phyloP scores from a whole-genome alignment of 2,113 vertebrate species.

The Nesogale talazaci region DNA sequence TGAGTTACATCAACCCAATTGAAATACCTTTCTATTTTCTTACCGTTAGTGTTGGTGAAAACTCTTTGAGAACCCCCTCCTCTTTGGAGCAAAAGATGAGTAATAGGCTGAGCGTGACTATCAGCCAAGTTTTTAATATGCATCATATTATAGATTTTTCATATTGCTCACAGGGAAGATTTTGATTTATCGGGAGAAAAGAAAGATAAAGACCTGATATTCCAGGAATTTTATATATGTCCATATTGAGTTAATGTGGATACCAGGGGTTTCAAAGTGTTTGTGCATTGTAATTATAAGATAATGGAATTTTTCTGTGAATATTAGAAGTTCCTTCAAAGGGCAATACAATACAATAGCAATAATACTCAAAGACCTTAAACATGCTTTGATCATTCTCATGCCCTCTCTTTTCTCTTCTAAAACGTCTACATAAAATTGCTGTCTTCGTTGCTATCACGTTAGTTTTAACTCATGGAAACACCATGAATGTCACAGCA shows the following conservation, averaged over 20 bases:
- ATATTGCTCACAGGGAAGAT: conserved; percentile 19
- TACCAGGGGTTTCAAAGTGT: not conserved
- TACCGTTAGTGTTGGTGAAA: not conserved
- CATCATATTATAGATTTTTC: conserved; percentile 43
- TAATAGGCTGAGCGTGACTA: conserved; percentile 23
- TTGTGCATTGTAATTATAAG: too few relatives aligned
- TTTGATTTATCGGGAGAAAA: conserved; percentile 16
- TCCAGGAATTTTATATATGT: not conserved
- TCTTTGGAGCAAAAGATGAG: conserved; percentile 16
- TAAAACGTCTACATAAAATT: too few relatives aligned
- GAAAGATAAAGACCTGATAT: conserved; percentile 5
- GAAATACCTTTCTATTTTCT: conserved; percentile 26
- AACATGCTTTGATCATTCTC: not conserved
- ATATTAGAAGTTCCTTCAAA: not conserved
- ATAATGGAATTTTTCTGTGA: too few relatives aligned
- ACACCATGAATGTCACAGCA: too few relatives aligned
- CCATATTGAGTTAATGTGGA: not conserved
- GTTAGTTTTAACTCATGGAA: too few relatives aligned
- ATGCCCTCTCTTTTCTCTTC: too few relatives aligned
- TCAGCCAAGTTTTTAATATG: conserved; percentile 27
- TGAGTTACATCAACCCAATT: not conserved
- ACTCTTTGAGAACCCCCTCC: conserved; percentile 26
- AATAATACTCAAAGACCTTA: not conserved
- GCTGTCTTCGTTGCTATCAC: too few relatives aligned
- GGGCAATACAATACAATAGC: not conserved